Percentiles rank a stretch among this genome's conserved stretches.
Conservation (phyloP, 2,113 vertebrate species). For the Lutjanus erythropterus region DNA sequence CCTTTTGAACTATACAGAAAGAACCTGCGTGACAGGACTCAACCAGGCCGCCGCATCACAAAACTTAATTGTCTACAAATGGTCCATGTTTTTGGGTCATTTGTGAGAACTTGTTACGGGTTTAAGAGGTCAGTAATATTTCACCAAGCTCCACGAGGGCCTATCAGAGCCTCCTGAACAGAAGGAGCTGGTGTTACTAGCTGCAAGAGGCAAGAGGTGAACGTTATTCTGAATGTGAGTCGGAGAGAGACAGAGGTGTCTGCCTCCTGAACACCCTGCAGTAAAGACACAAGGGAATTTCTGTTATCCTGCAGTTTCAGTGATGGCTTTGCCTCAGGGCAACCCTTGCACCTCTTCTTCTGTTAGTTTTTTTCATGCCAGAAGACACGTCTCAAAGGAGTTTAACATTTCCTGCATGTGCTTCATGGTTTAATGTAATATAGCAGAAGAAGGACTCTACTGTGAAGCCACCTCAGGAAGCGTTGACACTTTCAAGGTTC, state of each 20-base stretch:
- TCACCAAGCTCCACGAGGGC: background rate
- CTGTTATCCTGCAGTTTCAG: background rate
- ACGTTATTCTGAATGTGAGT: background rate
- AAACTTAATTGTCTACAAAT: background rate
- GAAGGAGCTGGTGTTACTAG: background rate
- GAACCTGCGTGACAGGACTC: background rate
- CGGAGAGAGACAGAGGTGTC: background rate
- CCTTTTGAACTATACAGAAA: conserved; percentile 10
- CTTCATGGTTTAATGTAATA: background rate
- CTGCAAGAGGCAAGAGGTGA: background rate
- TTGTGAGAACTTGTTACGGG: background rate
- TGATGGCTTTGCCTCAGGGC: background rate
- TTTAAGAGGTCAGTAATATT: conserved; percentile 1
- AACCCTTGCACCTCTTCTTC: background rate
- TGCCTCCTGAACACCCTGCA: background rate
- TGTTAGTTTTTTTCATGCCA: background rate
- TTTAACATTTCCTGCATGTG: background rate
- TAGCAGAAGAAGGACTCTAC: too few relatives aligned
- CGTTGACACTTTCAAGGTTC: background rate
- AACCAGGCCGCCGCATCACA: too few relatives aligned
- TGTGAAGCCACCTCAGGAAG: background rate
- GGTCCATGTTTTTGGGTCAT: background rate
- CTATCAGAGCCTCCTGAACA: conserved; percentile 15
- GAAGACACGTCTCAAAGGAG: background rate
- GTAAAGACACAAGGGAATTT: background rate